Evolutionary conservation across 1,140 invertebrate species (phyloP), one percentile per base, ranked within the genome.

Genomic region (Pectinophora gossypiella): DNA sequence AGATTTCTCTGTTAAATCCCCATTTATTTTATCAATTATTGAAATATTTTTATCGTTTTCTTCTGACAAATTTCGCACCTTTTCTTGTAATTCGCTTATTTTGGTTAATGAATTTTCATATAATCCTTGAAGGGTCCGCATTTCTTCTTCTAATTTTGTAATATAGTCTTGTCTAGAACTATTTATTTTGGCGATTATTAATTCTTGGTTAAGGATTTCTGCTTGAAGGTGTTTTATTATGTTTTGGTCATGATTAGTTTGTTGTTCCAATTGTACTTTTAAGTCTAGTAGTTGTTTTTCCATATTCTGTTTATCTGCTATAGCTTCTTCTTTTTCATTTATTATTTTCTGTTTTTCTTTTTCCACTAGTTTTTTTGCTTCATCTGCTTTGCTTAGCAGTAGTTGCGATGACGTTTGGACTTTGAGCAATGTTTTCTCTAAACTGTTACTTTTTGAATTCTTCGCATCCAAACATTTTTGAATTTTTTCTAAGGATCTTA

Each of bases 331-430:
- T 57, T 83, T 83, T 61, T 85, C 81, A 51, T 58, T 51, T 13
- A 72, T 55, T 50, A 85, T 76, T 59, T 83, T 85, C 64, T 71
- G 64, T 60, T 76, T 82, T 62, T 86, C 81, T 48, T 70, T 70
- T 68, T 83, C 79, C 15, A 77, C 65, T 47, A 75, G 68, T 64
- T 61, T 74, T 56, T 77, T 80, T 15, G 79, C 79, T 64, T 83
- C 79, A 44, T 82, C 72, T 12, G 80, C 76, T 68, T 85, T 85
- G 21, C 54, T 72, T 54, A 78, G 56, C 15, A 86, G 61, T 47
- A 86, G 47, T 48, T 83, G 68, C 32, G 76, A 86, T 22, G 83
- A 85, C n/a, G 66, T 68, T 65, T 78, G 70, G 27, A 76, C 71
- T 56, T 69, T 74, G n/a, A 72, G 48, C 57, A 80, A 64, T 23